Evolutionary conservation across 2,797 vertebrate genomes (phyloP), one percentile per base, ranked within the genome.

Genomic region (Buphagus erythrorhynchus): DNA sequence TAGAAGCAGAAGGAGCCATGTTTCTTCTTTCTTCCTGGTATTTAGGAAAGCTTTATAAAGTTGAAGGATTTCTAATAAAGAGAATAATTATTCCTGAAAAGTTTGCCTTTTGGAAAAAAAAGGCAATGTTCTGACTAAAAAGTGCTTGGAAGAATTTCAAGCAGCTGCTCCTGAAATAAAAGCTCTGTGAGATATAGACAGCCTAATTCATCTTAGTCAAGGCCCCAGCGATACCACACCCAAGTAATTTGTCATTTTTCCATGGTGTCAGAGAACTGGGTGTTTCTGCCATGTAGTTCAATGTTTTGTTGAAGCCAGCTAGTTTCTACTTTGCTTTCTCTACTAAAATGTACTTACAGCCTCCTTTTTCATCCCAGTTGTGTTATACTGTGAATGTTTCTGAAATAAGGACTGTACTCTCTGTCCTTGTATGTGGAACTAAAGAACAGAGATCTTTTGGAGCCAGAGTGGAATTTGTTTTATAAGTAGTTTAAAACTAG

Each of bases 211-310:
- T 94, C 86, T 94, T 84, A 93, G 73, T 92, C 86, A 78, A 72
- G 77, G 49, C 58, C 43, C 51, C 59, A 81, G 62, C 3, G 0
- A 81, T 67, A 86, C 62, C 46, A 55, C 22, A 86, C 46, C 66
- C 58, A 75, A 75, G 83, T 92, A 92, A 92, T 96, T 88, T 95
- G 91, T 94, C 74, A 92, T 95, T 96, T 95, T 88, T 81, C 71
- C 36, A 19, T 10, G 15, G 11, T 82, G 83, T 75, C 69, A 90
- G 73, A 55, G 33, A 88, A 93, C 86, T 92, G 0, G 2, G 42
- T 83, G 76, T 95, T 96, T 93, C 66, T 92, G 54, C 81, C 77
- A 63, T 36, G 33, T 88, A 75, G 54, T 68, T 95, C 51, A 72
- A 24, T 51, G 59, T 83, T 88, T 77, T 61, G 42, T 93, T 90